phyloP scores from a whole-genome alignment of 2,113 vertebrate genomes.

The Dicaeum eximium region DNA sequence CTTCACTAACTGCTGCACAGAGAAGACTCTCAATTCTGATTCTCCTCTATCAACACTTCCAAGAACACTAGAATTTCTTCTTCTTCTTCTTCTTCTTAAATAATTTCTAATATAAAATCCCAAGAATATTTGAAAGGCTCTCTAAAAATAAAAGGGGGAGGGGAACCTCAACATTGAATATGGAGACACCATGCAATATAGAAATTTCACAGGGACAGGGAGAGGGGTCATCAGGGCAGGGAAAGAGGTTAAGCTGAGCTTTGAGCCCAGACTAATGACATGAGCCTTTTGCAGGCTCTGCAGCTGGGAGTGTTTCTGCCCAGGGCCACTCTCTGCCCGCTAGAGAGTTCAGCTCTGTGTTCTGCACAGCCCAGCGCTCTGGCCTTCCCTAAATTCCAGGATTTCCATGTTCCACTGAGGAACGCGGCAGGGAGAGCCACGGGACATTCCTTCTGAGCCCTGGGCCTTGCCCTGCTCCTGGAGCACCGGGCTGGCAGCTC shows the following conservation, averaged over 20 bases:
- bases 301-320: neutral
- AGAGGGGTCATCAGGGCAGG: neutral
- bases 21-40: neutral
- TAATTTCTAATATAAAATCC: neutral
- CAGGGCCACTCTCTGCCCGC: neutral
- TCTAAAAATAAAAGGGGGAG: neutral
- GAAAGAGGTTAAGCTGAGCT: neutral
- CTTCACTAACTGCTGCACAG: neutral
- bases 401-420: rapidly evolving
- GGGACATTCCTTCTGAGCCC: neutral
- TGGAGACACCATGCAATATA: neutral
- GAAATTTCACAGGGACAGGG: neutral
- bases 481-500: neutral
- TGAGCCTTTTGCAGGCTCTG: neutral
- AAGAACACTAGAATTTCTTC: neutral
- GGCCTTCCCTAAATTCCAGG: neutral
- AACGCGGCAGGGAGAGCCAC: rapidly evolving
- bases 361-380: neutral
- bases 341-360: neutral
- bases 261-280: neutral
- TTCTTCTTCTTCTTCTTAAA: neutral
- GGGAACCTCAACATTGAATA: neutral
- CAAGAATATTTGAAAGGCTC: neutral
- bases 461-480: neutral
- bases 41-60: neutral